These are phyloP conservation scores for Oxyscelio sp. DNA, from an alignment of 2,888 invertebrate species.

Conservation along the genomic window DNA sequence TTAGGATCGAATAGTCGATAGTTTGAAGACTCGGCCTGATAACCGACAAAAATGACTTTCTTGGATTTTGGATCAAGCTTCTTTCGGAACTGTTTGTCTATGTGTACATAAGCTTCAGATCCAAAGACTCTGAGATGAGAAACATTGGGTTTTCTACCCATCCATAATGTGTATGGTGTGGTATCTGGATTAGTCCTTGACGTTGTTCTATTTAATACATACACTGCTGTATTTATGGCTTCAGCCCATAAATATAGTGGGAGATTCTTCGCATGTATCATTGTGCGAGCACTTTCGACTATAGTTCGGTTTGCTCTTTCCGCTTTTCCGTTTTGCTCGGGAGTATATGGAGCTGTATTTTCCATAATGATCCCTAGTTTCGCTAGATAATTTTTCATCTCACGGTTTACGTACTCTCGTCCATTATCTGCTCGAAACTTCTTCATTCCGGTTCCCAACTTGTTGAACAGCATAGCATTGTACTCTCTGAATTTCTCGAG, in stretches of 20 bases:
- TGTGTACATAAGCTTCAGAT: constrained; percentile 41
- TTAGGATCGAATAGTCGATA: constrained; percentile 11
- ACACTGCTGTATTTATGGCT: constrained; percentile 53
- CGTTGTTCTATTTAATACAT: constrained; percentile 19
- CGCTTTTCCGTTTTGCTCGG: not conserved
- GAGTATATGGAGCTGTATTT: not conserved
- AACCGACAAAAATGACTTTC: constrained; percentile 57
- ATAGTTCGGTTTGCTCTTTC: not conserved
- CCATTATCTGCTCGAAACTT: constrained; percentile 31
- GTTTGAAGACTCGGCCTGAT: constrained; percentile 47
- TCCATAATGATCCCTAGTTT: not conserved
- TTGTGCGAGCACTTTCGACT: not conserved
- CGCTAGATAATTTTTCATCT: not conserved
- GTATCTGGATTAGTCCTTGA: not conserved
- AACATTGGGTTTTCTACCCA: constrained; percentile 21
- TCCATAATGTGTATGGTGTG: constrained; percentile 46
- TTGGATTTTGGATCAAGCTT: constrained; percentile 47
- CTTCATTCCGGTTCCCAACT: constrained; percentile 29
- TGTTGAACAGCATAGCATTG: constrained; percentile 2
- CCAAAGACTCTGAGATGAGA: constrained; percentile 39
- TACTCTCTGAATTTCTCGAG: constrained; percentile 31
- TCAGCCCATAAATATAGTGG: constrained; percentile 43
- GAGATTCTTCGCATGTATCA: constrained; percentile 67
- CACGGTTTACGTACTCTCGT: constrained; percentile 23
- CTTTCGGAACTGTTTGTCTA: constrained; percentile 56